These are phyloP conservation scores for Gopherus flavomarginatus DNA, from an alignment of 2,113 vertebrate genomes.

Conservation along the genomic window DNA sequence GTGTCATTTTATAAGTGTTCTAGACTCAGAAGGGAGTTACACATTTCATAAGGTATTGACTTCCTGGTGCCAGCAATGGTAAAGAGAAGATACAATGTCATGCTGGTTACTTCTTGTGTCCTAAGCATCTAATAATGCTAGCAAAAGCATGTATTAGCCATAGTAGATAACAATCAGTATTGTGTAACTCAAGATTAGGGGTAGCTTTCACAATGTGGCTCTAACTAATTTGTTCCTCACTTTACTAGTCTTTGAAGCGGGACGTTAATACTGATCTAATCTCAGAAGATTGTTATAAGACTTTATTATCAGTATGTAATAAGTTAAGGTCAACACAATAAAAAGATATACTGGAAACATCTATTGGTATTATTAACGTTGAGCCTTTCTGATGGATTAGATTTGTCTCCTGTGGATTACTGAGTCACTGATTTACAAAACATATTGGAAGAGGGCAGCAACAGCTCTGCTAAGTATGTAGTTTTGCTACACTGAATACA, in stretches of 20 bases:
- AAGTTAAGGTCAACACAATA: not conserved
- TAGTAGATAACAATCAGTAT: not conserved
- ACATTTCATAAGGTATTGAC: constrained; percentile 30
- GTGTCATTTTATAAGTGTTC: not conserved
- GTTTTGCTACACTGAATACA: not conserved
- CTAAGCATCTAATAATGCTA: not conserved
- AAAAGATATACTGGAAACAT: not conserved
- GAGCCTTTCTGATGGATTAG: not conserved
- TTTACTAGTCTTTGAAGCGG: too few species aligned
- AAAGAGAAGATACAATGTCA: not conserved
- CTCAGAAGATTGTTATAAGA: not conserved
- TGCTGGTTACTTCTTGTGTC: not conserved
- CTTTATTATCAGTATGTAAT: not conserved
- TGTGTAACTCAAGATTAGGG: not conserved
- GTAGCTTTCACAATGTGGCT: too few species aligned
- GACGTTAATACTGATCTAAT: not conserved
- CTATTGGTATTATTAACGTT: not conserved
- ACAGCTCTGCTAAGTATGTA: not conserved
- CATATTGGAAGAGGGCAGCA: not conserved
- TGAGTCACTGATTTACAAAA: not conserved
- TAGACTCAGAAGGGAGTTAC: not conserved
- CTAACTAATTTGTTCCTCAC: too few species aligned
- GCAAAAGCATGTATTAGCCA: not conserved
- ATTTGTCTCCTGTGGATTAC: constrained; percentile 30
- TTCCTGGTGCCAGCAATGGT: constrained; percentile 4